Base-by-base conservation (phyloP, 2,113 vertebrate species). In the Cavia aperea region DNA sequence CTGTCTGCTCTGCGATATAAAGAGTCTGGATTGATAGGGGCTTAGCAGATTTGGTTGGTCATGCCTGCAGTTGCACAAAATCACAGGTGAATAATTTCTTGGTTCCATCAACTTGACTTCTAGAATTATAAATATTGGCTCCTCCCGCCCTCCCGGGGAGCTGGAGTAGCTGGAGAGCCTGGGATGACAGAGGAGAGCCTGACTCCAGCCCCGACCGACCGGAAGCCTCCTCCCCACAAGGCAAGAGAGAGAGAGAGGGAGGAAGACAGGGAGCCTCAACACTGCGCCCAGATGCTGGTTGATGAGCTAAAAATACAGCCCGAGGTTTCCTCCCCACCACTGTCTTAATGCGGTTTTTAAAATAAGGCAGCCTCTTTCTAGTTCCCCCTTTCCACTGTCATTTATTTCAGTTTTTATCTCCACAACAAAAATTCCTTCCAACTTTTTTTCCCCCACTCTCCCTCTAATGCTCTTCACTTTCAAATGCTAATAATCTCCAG, bases 401-500 rank as follows among this genome's bases (percentile, higher is more conserved):
- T 95, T 93, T 78, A 60, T 94, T 96, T 92, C 96, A 21, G 96
- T 97, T 97, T 94, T 95, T 89, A 94, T 95, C 97, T 88, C 83
- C 96, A 68, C 95, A 84, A 96, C 97, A 96, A 96, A 96, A 96
- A 95, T 93, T 95, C 97, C 96, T 97, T 95, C 97, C 97, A n/a
- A 89, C 3, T 73, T 93, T 93, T 51, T 51, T 73, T 63, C 68
- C 78, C 5, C 46, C 91, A 93, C 73, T 63, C 96, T 96, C 46
- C 94, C 96, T 56, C 97, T 97, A 97, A 97, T 96, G 97, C 97
- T 98, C 97, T 96, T 97, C 97, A 95, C 98, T 98, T 98, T 98
- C 97, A 98, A 98, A 98, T 98, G 98, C 97, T 98, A 98, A 98
- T 98, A 97, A 97, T 97, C 97, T 75, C 4, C 96, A 92, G 96